phyloP scores from a whole-genome alignment of 2,888 invertebrate genomes.

The Netelia virgata region DNA sequence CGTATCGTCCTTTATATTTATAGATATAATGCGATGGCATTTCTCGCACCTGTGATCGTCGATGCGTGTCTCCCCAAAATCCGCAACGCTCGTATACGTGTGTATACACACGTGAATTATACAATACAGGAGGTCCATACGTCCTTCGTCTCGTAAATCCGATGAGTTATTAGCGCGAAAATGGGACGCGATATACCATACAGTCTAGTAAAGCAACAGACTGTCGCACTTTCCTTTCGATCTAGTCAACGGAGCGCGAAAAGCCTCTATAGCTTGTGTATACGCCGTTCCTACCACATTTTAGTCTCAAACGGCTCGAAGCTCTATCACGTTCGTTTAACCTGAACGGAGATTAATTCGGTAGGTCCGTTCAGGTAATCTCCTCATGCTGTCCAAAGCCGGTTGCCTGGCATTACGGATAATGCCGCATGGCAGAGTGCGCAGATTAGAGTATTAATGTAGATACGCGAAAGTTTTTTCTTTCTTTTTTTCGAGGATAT shows the following conservation, averaged over 20 bases:
- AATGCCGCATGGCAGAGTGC: background rate
- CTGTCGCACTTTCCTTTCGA: slow-evolving; percentile 57
- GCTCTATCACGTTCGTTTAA: slow-evolving; percentile 59
- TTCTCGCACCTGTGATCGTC: slow-evolving; percentile 75
- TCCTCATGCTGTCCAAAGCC: slow-evolving; percentile 42
- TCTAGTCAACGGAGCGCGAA: slow-evolving; percentile 46
- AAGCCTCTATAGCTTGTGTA: slow-evolving; percentile 47
- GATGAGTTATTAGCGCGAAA: slow-evolving; percentile 76
- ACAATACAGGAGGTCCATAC: slow-evolving; percentile 42
- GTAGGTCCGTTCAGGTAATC: slow-evolving; percentile 55
- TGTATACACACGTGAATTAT: background rate
- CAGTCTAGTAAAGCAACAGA: background rate
- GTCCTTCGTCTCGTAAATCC: slow-evolving; percentile 73
- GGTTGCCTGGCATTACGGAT: slow-evolving; percentile 51
- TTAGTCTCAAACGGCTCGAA: slow-evolving; percentile 54
- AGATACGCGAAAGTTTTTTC: slow-evolving; percentile 12
- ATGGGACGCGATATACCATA: slow-evolving; percentile 23
- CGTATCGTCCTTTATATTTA: slow-evolving; percentile 1
- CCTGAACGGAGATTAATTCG: slow-evolving; percentile 63
- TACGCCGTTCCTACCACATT: slow-evolving; percentile 4
- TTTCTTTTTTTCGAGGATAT: slow-evolving; percentile 11
- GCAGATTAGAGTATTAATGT: background rate
- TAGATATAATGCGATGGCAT: slow-evolving; percentile 16
- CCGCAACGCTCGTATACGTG: slow-evolving; percentile 6
- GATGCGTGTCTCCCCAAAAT: slow-evolving; percentile 76